Base-by-base conservation (phyloP, 2,113 vertebrate genomes). In the Fregata magnificens region DNA sequence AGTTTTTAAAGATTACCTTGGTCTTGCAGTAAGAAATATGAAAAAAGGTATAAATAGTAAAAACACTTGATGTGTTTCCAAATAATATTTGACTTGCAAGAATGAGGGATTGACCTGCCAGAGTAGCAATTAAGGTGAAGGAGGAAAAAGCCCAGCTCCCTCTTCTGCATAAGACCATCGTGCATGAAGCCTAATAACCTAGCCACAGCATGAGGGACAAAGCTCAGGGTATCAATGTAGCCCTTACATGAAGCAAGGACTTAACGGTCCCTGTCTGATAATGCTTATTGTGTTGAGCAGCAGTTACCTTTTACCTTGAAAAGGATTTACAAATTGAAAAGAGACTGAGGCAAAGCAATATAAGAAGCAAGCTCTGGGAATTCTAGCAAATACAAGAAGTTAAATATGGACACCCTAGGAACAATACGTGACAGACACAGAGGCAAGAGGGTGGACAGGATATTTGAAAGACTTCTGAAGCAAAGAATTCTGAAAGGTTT, bases 281-380 rank as follows among this genome's bases (percentile, higher is more conserved):
- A 92, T 56, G 56, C 36, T 82, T 77, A 72, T 76, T 88, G 66
- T 82, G 58, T 53, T 76, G 62, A 93, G 42, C 85, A 93, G 84
- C 53, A 77, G 56, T 66, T 63, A 49, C 25, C n/a, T 94, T 82
- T 90, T 61, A 72, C 88, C 52, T 32, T 72, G 58, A 40, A 94
- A 90, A 88, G 36, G 36, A 90, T 77, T 93, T 90, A 69, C 73
- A 88, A 82, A 88, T 11, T 53, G 31, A 90, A 94, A 79, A 88
- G 84, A 85, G 50, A 19, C 11, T 29, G 74, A 90, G 34, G 56
- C 34, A 92, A 82, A 85, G 49, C 56, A 85, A 80, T 45, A 14
- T 9, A 76, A 50, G 62, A 28, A 88, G 40, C 45, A 93, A 90
- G 58, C 56, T 87, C 70, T 69, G 17, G 36, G 53, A 94, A 79